These are phyloP conservation scores for Alexandromys fortis DNA, from an alignment of 2,113 vertebrate genomes.

Conservation along the genomic window DNA sequence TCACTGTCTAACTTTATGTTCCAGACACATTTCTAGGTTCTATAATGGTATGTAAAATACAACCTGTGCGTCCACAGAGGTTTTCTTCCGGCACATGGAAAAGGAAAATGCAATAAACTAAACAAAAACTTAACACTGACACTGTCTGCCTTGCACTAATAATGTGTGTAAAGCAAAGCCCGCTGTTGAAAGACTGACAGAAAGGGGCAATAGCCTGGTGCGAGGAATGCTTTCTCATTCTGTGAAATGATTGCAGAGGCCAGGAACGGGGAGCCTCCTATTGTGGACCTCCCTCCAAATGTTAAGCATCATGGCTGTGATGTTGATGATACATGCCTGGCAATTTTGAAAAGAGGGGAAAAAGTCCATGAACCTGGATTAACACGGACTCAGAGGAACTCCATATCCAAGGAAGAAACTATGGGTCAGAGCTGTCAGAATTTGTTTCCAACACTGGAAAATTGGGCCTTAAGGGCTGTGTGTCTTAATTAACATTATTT, in stretches of 20 bases:
- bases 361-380: neutral
- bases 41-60: neutral
- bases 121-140: neutral
- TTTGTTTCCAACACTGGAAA: neutral
- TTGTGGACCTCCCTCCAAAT: neutral
- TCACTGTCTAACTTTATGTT: neutral
- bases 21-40: neutral
- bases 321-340: neutral
- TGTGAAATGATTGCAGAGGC: neutral
- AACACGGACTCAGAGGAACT: neutral
- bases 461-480: neutral
- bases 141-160: neutral
- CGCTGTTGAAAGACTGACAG: neutral
- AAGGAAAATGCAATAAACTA: neutral
- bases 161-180: neutral
- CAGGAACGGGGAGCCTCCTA: neutral
- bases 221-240: neutral
- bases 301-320: neutral
- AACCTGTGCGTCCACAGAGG: neutral
- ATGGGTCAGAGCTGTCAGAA: neutral
- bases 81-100: neutral
- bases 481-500: neutral
- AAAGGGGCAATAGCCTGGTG: fast-evolving
- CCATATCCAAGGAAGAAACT: neutral
- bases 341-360: neutral